phyloP scores from a whole-genome alignment of 2,888 invertebrate species.

The Crossocerus cetratus region DNA sequence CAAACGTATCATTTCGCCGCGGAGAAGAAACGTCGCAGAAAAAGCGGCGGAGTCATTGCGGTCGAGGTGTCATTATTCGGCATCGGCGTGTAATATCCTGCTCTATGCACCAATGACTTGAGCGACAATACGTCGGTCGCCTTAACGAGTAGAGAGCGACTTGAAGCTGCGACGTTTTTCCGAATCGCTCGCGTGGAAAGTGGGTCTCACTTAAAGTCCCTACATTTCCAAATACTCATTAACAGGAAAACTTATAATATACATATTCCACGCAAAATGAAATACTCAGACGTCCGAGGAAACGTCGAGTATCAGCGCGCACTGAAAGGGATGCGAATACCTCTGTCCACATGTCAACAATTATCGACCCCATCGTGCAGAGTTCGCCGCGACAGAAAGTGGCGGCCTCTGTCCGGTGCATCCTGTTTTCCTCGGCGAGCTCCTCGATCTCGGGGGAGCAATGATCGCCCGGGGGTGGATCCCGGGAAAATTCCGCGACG shows the following conservation, averaged over 20 bases:
- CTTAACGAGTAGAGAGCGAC: too few species aligned
- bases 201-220: constrained; percentile 18
- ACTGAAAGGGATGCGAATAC: too few species aligned
- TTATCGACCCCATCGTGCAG: too few species aligned
- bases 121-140: constrained; percentile 10
- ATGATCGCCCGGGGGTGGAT: constrained; percentile 68
- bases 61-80: constrained; percentile 68
- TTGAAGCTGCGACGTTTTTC: too few species aligned
- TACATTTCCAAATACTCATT: too few species aligned
- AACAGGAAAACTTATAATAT: too few species aligned
- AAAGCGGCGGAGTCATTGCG: constrained; percentile 58
- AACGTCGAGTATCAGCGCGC: too few species aligned
- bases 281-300: too few species aligned
- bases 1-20: constrained; percentile 21
- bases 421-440: constrained; percentile 42
- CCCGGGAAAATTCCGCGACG: constrained; percentile 73
- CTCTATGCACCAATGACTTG: constrained; percentile 71
- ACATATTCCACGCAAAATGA: too few species aligned
- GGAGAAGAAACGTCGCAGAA: too few species aligned
- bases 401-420: neutral
- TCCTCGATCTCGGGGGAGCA: constrained; percentile 69
- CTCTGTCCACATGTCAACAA: too few species aligned
- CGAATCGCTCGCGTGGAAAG: constrained; percentile 3
- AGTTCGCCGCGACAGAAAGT: neutral
- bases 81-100: constrained; percentile 70